A percentile compares a stretch with the other conserved stretches of the same genome.
These are phyloP conservation scores for Sinhomidia bicolor DNA, from an alignment of 2,888 invertebrate species.

Conservation along the genomic window DNA sequence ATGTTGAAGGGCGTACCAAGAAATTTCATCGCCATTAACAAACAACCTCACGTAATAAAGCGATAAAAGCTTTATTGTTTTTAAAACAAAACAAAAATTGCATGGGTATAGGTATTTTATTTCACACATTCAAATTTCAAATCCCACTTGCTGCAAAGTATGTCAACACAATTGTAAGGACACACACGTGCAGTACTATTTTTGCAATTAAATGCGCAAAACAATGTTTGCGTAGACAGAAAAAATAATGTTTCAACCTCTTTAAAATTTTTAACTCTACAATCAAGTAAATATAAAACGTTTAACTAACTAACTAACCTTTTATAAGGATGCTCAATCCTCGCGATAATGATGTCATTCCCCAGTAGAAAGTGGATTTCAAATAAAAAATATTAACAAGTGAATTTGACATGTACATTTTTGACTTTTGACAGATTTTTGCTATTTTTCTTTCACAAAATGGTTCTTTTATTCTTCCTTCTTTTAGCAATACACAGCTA, in stretches of 20 bases:
- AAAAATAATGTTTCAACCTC: background rate
- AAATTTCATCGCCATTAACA: background rate
- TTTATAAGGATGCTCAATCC: background rate
- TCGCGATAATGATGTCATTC: background rate
- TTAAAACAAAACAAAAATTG: background rate
- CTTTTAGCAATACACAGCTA: background rate
- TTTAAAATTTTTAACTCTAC: background rate
- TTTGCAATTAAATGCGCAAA: background rate
- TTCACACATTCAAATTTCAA: too few relatives aligned
- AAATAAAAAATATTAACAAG: background rate
- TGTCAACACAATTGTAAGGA: background rate
- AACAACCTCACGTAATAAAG: background rate
- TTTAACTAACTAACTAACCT: background rate
- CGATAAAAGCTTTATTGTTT: background rate
- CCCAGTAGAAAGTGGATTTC: background rate
- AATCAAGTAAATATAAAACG: background rate
- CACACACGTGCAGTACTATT: background rate
- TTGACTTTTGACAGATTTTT: constrained; percentile 21
- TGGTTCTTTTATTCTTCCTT: background rate
- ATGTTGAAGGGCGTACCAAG: constrained; percentile 12
- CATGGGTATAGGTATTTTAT: too few relatives aligned
- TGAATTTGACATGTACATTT: background rate
- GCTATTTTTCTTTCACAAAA: background rate
- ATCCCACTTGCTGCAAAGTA: background rate
- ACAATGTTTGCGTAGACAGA: background rate